These are phyloP conservation scores for Willowsia nigromaculata DNA, from an alignment of 2,888 invertebrate genomes.

Conservation along the genomic window DNA sequence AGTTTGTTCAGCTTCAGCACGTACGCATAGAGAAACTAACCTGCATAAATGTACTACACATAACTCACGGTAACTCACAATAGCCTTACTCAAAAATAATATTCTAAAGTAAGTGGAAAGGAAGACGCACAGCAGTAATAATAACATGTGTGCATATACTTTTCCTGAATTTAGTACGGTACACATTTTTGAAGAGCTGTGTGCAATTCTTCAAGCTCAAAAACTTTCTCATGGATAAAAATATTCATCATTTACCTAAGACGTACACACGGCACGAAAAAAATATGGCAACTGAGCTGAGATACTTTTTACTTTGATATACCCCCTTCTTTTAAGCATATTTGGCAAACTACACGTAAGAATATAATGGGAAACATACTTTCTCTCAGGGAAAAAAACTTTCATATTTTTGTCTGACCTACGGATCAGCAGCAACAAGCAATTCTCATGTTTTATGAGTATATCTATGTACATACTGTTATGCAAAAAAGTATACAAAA, in stretches of 20 bases:
- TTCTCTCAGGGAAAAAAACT: background rate
- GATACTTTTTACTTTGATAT: background rate
- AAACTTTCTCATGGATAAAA: background rate
- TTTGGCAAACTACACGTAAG: background rate
- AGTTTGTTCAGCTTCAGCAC: background rate
- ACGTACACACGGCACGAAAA: background rate
- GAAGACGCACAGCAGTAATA: background rate
- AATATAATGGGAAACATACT: background rate
- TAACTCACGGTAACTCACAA: too few species aligned
- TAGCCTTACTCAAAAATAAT: too few species aligned
- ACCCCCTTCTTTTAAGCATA: background rate
- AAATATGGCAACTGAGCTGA: background rate
- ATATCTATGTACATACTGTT: background rate
- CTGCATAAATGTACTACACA: background rate
- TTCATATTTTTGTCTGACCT: conserved; percentile 42
- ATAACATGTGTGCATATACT: background rate
- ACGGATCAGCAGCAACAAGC: conserved; percentile 24
- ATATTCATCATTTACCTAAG: background rate
- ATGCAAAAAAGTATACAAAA: background rate
- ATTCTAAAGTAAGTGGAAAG: conserved; percentile 1
- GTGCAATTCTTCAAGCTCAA: background rate
- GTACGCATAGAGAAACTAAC: background rate
- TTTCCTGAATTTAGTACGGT: background rate
- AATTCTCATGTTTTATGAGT: background rate
- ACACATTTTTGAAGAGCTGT: background rate